phyloP scores from a whole-genome alignment of 2,797 vertebrate species.

The Petrocephalus sullivani region DNA sequence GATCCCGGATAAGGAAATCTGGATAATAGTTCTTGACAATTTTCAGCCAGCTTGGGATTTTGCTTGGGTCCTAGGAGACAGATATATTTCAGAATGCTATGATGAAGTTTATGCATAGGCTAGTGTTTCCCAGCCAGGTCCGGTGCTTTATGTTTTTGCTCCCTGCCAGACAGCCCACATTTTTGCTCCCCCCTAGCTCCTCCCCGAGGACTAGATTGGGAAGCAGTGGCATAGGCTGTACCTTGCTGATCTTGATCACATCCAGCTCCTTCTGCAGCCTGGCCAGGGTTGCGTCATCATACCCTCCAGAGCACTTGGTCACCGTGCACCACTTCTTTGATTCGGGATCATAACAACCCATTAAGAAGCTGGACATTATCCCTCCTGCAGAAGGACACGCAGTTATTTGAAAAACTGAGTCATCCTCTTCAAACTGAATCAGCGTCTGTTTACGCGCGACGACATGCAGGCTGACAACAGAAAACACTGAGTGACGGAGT shows the following conservation, averaged over 20 bases:
- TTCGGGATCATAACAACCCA: conserved; percentile 91
- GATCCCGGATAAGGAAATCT: conserved; percentile 89
- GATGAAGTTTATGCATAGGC: background rate
- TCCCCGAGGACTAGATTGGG: background rate
- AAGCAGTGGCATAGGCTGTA: conserved; percentile 29
- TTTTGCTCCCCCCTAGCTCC: background rate
- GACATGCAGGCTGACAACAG: background rate
- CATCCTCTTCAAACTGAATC: background rate
- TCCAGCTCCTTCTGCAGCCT: conserved; percentile 91
- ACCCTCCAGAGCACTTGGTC: conserved; percentile 92
- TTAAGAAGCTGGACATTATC: conserved; percentile 98
- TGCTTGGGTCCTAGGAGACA: conserved; percentile 79
- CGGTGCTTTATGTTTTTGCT: too few relatives aligned
- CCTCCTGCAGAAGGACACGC: conserved; percentile 67
- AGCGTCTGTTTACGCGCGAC: background rate
- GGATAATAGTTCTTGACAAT: conserved; percentile 97
- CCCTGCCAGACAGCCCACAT: background rate
- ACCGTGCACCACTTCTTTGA: conserved; percentile 95
- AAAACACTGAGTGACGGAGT: background rate
- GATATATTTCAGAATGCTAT: conserved; percentile 19
- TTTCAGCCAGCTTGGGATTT: conserved; percentile 92
- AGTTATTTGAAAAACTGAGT: background rate
- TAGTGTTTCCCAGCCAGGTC: background rate
- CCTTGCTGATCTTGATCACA: conserved; percentile 98
- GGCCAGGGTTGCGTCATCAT: conserved; percentile 85